Conservation (phyloP, 2,888 invertebrate genomes). For the Scaptodrosophila latifasciaeformis region DNA sequence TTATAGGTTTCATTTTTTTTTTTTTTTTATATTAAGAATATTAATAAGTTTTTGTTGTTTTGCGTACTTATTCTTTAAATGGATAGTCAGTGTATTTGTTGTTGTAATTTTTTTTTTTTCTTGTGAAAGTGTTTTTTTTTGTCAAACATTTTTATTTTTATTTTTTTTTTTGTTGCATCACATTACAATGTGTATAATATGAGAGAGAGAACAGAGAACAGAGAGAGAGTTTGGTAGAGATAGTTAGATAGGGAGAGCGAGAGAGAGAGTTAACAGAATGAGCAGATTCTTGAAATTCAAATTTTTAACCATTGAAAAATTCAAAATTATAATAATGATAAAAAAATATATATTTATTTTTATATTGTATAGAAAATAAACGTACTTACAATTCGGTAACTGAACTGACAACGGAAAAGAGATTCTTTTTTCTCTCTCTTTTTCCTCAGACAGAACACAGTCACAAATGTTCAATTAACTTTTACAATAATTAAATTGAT, state of each 20-base stretch:
- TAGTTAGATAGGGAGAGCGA: slow-evolving; percentile 19
- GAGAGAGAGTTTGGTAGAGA: slow-evolving; percentile 13
- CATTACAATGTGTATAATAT: slow-evolving; percentile 63
- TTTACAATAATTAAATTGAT: slow-evolving; percentile 15
- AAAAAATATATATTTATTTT: slow-evolving; percentile 18
- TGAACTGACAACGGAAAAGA: slow-evolving; percentile 58
- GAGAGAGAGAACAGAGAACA: slow-evolving; percentile 31
- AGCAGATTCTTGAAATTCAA: background rate
- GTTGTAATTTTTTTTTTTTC: slow-evolving; percentile 23
- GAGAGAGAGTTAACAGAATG: slow-evolving; percentile 23
- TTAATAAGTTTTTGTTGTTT: slow-evolving; percentile 46
- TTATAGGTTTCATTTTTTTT: slow-evolving; percentile 18
- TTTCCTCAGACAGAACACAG: slow-evolving; percentile 15
- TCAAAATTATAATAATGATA: slow-evolving; percentile 35
- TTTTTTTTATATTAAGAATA: slow-evolving; percentile 41
- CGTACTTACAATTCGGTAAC: slow-evolving; percentile 73
- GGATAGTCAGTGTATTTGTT: slow-evolving; percentile 32
- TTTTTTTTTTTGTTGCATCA: slow-evolving; percentile 58
- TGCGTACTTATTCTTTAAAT: slow-evolving; percentile 53
- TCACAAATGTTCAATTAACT: slow-evolving; percentile 33
- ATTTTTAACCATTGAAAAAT: slow-evolving; percentile 1
- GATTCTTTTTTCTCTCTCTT: no score
- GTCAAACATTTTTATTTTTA: slow-evolving; percentile 16
- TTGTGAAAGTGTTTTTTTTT: slow-evolving; percentile 18
- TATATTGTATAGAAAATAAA: slow-evolving; percentile 47